Evolutionary conservation across 1,140 invertebrate species (phyloP), one percentile per base, ranked within the genome.

Genomic region (Asobara japonica): DNA sequence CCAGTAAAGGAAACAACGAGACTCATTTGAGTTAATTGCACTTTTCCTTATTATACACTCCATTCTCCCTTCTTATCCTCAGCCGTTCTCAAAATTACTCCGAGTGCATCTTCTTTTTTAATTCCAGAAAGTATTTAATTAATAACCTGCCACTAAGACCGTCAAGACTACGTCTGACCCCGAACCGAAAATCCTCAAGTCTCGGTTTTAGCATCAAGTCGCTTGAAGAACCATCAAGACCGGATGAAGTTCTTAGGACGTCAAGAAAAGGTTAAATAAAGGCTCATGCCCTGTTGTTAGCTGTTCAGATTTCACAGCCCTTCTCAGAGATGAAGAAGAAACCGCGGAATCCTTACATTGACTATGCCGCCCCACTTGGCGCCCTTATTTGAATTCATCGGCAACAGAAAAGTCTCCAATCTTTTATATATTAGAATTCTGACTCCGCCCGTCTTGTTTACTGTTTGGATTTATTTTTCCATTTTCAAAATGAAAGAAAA

Each of bases 241-340:
- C 78, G 79, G 83, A 85, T 84, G 83, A 83, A 68, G 71, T 78
- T 83, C 78, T 78, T 78, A 84, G 86, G 83, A 84, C 80, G 80
- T 82, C 81, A 83, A 86, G 84, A 83, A 86, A 87, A 86, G 84
- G 84, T 87, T 86, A 86, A 87, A 85, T 85, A 87, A 85, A 84
- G 83, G 79, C 80, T 77, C 67, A 20, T 56, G 74, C 77, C 77
- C 78, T 83, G 83, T 84, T 87, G 85, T 87, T 87, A 80, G 84
- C 85, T 83, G 84, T 87, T 85, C 80, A 86, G 85, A 87, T 87
- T 86, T 84, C 82, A 81, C 79, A 76, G 68, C 66, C 71, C 71
- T 64, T 51, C 62, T 65, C 68, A 16, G 60, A 48, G 25, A 41
- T 41, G 51, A 66, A 65, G 60, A 20, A 65, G 65, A 65, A 65